Conservation (phyloP, 2,888 invertebrate genomes). For the Rosalia funebris region DNA sequence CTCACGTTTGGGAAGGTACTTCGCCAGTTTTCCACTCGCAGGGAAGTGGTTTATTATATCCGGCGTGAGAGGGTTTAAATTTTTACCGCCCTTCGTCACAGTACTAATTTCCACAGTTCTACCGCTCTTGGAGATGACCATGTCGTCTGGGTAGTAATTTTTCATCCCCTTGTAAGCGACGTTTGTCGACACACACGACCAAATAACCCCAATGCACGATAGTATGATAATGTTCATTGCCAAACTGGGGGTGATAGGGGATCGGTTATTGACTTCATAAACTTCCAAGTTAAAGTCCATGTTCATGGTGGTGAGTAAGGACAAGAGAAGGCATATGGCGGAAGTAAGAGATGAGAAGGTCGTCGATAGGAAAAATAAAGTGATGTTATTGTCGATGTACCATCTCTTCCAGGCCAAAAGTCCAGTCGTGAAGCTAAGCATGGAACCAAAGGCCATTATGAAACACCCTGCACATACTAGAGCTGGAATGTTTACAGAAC, state of each 20-base stretch:
- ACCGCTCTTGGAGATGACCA: constrained; percentile 62
- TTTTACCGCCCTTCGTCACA: constrained; percentile 68
- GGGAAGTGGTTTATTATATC: constrained; percentile 69
- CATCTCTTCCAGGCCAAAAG: constrained; percentile 72
- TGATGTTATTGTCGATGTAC: constrained; percentile 75
- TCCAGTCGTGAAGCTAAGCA: constrained; percentile 67
- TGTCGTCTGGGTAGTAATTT: constrained; percentile 69
- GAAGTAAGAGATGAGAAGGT: constrained; percentile 68
- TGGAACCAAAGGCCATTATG: constrained; percentile 66
- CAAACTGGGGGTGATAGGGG: constrained; percentile 39
- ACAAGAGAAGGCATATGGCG: constrained; percentile 54
- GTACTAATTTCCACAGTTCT: constrained; percentile 68
- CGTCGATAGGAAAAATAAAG: constrained; percentile 70
- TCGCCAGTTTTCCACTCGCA: constrained; percentile 65
- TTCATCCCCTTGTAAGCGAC: constrained; percentile 72
- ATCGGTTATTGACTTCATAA: too few species aligned
- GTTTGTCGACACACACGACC: constrained; percentile 71
- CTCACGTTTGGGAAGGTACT: constrained; percentile 63
- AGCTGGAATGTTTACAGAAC: constrained; percentile 46
- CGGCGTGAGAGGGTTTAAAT: constrained; percentile 65
- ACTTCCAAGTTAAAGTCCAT: too few species aligned
- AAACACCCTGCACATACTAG: constrained; percentile 64
- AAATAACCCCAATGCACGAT: constrained; percentile 68
- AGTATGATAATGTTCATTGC: constrained; percentile 70
- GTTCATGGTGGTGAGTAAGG: constrained; percentile 34